These are phyloP conservation scores for Drosophila lacertosa DNA, from an alignment of 1,140 invertebrate genomes.

Conservation along the genomic window DNA sequence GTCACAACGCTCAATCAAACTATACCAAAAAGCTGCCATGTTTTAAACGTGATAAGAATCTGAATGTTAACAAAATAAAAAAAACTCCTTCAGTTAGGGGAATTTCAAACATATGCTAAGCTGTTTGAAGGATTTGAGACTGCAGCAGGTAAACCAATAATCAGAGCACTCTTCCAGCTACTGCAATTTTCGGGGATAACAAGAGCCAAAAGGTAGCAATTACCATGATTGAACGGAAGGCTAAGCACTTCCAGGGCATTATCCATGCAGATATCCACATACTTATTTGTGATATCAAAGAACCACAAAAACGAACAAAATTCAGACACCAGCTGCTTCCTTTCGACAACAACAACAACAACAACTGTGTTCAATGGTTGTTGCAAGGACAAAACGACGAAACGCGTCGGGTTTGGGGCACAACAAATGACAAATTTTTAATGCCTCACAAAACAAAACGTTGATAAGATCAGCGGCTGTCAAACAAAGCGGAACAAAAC, in stretches of 20 bases:
- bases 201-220: conserved; percentile 51
- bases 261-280: conserved; percentile 37
- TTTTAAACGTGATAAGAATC: not conserved
- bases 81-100: not conserved
- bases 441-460: conserved; percentile 78
- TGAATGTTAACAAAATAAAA: too few species aligned
- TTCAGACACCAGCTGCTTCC: conserved; percentile 67
- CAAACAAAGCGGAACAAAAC: conserved; percentile 65
- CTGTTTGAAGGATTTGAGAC: not conserved
- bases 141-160: conserved; percentile 2
- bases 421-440: conserved; percentile 80
- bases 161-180: conserved; percentile 14
- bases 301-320: conserved; percentile 21
- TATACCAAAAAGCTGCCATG: too few species aligned
- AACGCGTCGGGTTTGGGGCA: conserved; percentile 20
- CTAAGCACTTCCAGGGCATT: conserved; percentile 26
- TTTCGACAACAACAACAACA: conserved; percentile 17
- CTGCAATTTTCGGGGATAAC: conserved; percentile 27
- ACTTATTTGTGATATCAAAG: conserved; percentile 37
- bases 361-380: conserved; percentile 12
- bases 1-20: too few species aligned
- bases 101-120: conserved; percentile 15
- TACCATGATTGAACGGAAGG: conserved; percentile 54
- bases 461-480: conserved; percentile 79
- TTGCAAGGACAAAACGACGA: conserved; percentile 5